Conservation (phyloP, 1,140 invertebrate species). For the Neomicropteryx cornuta region DNA sequence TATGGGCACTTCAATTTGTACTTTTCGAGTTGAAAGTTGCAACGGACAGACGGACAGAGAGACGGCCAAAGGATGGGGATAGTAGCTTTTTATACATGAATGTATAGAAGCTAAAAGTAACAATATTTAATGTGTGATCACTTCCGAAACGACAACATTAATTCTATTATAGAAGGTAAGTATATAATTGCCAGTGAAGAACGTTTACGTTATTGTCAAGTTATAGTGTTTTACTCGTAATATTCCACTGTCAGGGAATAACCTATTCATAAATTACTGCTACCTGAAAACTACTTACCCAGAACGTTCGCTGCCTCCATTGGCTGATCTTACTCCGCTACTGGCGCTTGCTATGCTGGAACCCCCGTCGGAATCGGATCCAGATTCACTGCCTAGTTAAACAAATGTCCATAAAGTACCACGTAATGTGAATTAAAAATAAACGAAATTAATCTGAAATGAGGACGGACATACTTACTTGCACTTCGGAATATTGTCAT, state of each 20-base stretch:
- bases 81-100: too few species aligned
- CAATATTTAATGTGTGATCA: too few species aligned
- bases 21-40: too few species aligned
- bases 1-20: too few species aligned
- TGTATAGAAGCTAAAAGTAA: too few species aligned
- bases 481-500: constrained; percentile 11
- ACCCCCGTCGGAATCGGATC: constrained; percentile 39
- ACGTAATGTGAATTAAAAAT: constrained; percentile 3
- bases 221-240: not conserved
- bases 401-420: too few species aligned
- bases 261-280: not conserved
- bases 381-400: constrained; percentile 32
- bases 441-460: not conserved
- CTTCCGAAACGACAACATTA: too few species aligned
- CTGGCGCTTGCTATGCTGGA: constrained; percentile 36
- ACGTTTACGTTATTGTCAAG: too few species aligned
- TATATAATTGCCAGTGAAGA: too few species aligned
- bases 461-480: constrained; percentile 2
- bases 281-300: constrained; percentile 16
- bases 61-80: too few species aligned
- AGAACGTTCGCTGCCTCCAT: constrained; percentile 25
- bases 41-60: too few species aligned
- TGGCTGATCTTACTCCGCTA: constrained; percentile 36
- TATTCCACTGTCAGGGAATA: not conserved
- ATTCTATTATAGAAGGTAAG: too few species aligned